Base-by-base conservation (phyloP, 1,140 invertebrate species). In the Lucilia cuprina region DNA sequence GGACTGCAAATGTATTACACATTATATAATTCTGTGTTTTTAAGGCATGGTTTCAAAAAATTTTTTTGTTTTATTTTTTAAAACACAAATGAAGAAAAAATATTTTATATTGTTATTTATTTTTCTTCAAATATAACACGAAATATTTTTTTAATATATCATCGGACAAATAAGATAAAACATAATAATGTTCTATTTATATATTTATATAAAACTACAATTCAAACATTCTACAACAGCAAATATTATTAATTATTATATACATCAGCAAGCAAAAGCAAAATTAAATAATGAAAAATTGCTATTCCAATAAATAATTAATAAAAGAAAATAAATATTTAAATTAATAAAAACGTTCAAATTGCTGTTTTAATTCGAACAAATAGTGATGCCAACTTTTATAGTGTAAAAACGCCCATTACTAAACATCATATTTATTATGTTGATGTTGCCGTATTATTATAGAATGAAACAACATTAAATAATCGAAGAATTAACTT, bases 41-140 rank as follows among this genome's bases (percentile, higher is more conserved):
- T 80, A 80, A 80, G 17, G 12, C 41, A 80, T 80, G 77, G 77
- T 80, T 80, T 80, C 77, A 80, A 80, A 70, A 10, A 55, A 10
- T n/a, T 55, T 55, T 55, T 12, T n/a, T 2, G 41, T 8, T 8
- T 41, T 41, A 41, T 41, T 41, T 8, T 8, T 0, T 2, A 41
- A 41, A 41, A 10, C 41, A 10, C 7, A 10, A 41, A 10, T 10
- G 7, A 41, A 8, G 10, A 8, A 41, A 41, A 41, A 41, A 41
- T 10, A 41, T 41, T 41, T 41, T 41, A 41, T 41, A 10, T 8
- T 10, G 25, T 30, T 30, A 1, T 30, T 30, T 41, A 8, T 41
- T 41, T 41, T 41, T 41, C 2, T 41, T 41, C 41, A 7, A 41
- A 41, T 41, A 41, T 3, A 8, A 55, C 50, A 55, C 50, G 4